Conservation (phyloP, 2,888 invertebrate species). For the Hydropsyche betteni region DNA sequence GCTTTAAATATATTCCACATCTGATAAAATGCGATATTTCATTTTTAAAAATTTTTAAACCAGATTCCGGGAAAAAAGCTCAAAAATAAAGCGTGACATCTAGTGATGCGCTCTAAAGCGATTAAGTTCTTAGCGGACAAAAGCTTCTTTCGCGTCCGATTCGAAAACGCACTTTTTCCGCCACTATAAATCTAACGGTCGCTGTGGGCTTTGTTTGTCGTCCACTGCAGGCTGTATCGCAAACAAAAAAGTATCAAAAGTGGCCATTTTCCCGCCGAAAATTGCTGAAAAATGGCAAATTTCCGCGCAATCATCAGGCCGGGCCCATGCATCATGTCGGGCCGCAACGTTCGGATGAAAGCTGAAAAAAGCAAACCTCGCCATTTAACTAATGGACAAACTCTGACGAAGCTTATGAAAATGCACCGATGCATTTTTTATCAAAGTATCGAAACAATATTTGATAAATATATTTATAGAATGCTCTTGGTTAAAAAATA, state of each 20-base stretch:
- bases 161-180: neutral
- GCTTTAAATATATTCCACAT: too few relatives aligned
- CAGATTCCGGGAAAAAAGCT: neutral
- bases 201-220: neutral
- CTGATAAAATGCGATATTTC: too few relatives aligned
- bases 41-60: neutral
- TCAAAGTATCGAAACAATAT: too few relatives aligned
- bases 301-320: neutral
- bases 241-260: neutral
- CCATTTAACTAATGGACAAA: slow-evolving; percentile 16
- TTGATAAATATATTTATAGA: too few relatives aligned
- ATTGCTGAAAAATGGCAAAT: slow-evolving; percentile 20
- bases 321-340: neutral
- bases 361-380: slow-evolving; percentile 2
- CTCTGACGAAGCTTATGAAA: neutral
- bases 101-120: slow-evolving; percentile 9
- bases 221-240: neutral
- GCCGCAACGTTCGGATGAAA: neutral
- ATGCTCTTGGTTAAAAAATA: too few relatives aligned
- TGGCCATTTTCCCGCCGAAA: neutral
- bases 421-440: neutral
- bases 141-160: neutral
- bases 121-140: neutral
- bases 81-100: slow-evolving; percentile 17
- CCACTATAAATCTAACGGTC: slow-evolving; percentile 1